phyloP scores from a whole-genome alignment of 2,113 vertebrate species.

The Sapayoa aenigma region DNA sequence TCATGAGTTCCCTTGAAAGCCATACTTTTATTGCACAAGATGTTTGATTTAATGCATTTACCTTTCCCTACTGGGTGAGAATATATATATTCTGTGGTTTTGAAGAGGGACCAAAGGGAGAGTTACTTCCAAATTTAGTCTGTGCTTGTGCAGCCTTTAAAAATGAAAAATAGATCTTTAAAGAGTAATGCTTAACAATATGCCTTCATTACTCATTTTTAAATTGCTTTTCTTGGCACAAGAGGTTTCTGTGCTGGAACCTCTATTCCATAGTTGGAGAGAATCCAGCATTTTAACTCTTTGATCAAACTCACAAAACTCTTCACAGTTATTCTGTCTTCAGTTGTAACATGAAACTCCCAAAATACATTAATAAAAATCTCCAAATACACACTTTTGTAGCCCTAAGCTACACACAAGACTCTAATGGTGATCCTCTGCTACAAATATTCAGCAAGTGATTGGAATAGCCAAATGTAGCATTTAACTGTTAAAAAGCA shows the following conservation, averaged over 20 bases:
- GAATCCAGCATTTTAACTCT: constrained; percentile 19
- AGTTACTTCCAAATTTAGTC: constrained; percentile 23
- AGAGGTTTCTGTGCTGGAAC: background rate
- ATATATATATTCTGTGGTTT: constrained; percentile 23
- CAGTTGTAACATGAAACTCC: background rate
- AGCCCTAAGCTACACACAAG: background rate
- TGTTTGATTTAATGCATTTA: constrained; percentile 21
- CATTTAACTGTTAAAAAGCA: background rate
- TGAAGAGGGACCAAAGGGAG: background rate
- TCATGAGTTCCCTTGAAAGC: background rate
- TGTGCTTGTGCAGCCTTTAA: constrained; percentile 13
- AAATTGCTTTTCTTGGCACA: constrained; percentile 54
- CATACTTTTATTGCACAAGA: background rate
- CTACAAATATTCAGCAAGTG: background rate
- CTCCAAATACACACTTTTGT: background rate
- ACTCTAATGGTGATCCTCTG: background rate
- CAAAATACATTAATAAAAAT: background rate
- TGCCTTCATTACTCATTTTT: constrained; percentile 34
- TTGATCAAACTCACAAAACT: background rate
- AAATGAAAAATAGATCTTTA: constrained; percentile 49
- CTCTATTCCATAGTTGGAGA: background rate
- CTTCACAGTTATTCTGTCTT: background rate
- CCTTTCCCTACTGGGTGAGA: constrained; percentile 10
- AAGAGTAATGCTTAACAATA: constrained; percentile 24
- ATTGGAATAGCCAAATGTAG: background rate